Conservation (phyloP, 2,888 invertebrate genomes). For the Cataglyphis livida region DNA sequence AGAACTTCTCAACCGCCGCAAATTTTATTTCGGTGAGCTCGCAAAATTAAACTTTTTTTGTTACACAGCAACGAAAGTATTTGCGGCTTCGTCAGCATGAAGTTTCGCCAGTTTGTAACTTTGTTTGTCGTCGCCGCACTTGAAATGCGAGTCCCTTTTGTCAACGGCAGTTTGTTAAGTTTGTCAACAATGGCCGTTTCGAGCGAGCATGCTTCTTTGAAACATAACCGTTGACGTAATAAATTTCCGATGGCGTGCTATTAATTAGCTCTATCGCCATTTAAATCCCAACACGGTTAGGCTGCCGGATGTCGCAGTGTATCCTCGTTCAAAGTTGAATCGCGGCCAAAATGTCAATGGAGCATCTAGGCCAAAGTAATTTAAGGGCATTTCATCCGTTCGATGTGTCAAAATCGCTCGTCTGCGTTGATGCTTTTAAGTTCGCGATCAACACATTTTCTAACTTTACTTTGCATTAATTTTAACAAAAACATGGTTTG, state of each 20-base stretch:
- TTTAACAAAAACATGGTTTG: neutral
- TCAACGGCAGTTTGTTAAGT: slow-evolving; percentile 39
- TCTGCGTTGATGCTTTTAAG: slow-evolving; percentile 11
- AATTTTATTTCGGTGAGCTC: slow-evolving; percentile 48
- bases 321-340: slow-evolving; percentile 59
- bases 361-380: slow-evolving; percentile 69
- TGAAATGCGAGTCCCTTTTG: slow-evolving; percentile 49
- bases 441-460: slow-evolving; percentile 28
- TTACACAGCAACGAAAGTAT: slow-evolving; percentile 45
- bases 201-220: slow-evolving; percentile 22
- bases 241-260: slow-evolving; percentile 65
- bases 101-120: slow-evolving; percentile 48
- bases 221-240: slow-evolving; percentile 61
- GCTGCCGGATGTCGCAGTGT: slow-evolving; percentile 49
- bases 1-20: slow-evolving; percentile 23
- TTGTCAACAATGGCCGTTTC: slow-evolving; percentile 17
- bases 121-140: slow-evolving; percentile 5
- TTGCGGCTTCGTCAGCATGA: slow-evolving; percentile 40
- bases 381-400: slow-evolving; percentile 55
- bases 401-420: slow-evolving; percentile 43
- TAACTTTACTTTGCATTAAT: slow-evolving; percentile 26
- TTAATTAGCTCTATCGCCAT: slow-evolving; percentile 68
- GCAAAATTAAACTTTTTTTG: slow-evolving; percentile 52
- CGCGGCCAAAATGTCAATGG: slow-evolving; percentile 64
- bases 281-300: slow-evolving; percentile 52